phyloP scores from a whole-genome alignment of 2,797 vertebrate genomes.

The Hemitrygon akajei region DNA sequence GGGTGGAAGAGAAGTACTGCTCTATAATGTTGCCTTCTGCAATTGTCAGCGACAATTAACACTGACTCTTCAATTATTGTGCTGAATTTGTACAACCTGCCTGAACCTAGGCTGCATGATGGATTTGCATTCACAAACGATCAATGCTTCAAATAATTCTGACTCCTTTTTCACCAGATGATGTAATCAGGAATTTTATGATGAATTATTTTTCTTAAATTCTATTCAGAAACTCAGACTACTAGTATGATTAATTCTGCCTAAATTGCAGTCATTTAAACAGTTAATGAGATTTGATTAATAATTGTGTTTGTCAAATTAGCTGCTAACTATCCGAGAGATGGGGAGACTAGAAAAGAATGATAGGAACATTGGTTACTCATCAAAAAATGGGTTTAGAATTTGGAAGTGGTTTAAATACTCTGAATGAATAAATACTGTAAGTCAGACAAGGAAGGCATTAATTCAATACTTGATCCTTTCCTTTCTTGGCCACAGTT shows the following conservation, averaged over 20 bases:
- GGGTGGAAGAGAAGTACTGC: not conserved
- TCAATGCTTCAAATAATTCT: constrained; percentile 14
- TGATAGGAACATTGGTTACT: not conserved
- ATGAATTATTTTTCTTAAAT: constrained; percentile 17
- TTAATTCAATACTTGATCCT: constrained; percentile 58
- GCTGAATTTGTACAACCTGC: not conserved
- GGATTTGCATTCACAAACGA: constrained; percentile 7
- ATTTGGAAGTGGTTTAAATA: constrained; percentile 51
- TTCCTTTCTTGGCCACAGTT: constrained; percentile 54
- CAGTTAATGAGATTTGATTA: constrained; percentile 11
- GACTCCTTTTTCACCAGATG: not conserved
- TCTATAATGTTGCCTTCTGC: constrained; percentile 3
- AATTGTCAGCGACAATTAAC: not conserved
- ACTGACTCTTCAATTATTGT: constrained; percentile 15
- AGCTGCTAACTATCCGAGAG: constrained; percentile 4
- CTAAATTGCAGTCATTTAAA: not conserved
- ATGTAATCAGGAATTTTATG: constrained; percentile 22
- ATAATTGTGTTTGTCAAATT: not conserved
- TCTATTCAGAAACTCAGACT: not conserved
- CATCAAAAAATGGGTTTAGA: not conserved
- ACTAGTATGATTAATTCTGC: constrained; percentile 5
- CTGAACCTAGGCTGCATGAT: not conserved
- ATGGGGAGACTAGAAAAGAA: not conserved
- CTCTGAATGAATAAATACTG: constrained; percentile 55
- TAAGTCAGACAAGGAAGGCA: constrained; percentile 51